Conservation (phyloP, 2,113 vertebrate genomes). For the Potamarius usumacintae region DNA sequence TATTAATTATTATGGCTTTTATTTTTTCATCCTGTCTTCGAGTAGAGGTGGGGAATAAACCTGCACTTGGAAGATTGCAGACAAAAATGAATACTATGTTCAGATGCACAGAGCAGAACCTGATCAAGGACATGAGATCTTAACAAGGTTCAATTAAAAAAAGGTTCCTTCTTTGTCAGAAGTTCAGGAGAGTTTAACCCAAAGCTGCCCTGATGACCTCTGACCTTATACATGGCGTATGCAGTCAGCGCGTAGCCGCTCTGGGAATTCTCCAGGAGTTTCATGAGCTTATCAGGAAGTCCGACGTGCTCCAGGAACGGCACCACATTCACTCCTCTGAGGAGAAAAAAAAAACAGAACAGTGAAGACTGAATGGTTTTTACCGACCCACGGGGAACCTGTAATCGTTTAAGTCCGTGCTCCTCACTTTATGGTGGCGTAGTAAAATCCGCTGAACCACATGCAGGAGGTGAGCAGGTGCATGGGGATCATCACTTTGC, state of each 20-base stretch:
- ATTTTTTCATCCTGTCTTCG: neutral
- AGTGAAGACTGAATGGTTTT: neutral
- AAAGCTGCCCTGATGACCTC: neutral
- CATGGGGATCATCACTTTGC: conserved; percentile 95
- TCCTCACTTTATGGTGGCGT: conserved; percentile 97
- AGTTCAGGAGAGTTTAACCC: too few relatives aligned
- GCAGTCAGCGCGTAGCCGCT: conserved; percentile 85
- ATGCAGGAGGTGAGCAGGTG: conserved; percentile 89
- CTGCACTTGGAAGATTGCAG: neutral
- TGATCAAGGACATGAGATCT: neutral
- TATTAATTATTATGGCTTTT: neutral
- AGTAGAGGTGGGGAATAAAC: neutral
- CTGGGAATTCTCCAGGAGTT: conserved; percentile 83
- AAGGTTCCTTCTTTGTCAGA: neutral
- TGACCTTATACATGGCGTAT: conserved; percentile 95
- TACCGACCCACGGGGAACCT: neutral
- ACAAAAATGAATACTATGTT: neutral
- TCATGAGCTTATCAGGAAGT: conserved; percentile 78
- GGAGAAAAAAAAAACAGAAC: conserved; percentile 27
- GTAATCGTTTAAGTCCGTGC: conserved; percentile 45
- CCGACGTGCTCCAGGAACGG: conserved; percentile 83
- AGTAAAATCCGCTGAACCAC: conserved; percentile 96
- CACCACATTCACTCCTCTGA: conserved; percentile 84
- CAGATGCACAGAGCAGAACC: neutral
- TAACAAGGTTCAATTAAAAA: neutral